A percentile compares a stretch with the other conserved stretches of the same genome.
phyloP scores from a whole-genome alignment of 2,888 invertebrate genomes.

The Pollenia angustigena region DNA sequence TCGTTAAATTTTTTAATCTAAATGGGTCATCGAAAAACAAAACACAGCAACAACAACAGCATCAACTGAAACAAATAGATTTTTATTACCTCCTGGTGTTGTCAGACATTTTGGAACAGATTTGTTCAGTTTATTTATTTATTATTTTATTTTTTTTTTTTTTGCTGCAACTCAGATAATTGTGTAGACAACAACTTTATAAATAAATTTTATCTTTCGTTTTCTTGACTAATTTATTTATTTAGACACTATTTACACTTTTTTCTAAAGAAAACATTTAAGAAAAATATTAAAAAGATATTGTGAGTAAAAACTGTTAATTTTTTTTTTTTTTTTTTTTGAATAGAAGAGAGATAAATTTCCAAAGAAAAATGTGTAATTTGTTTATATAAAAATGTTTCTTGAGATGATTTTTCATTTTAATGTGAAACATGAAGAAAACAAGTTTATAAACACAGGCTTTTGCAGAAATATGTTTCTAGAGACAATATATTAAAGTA shows the following conservation, averaged over 20 bases:
- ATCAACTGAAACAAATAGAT: constrained; percentile 8
- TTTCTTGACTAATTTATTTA: constrained; percentile 7
- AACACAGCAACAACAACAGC: constrained; percentile 6
- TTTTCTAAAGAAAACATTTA: constrained; percentile 4
- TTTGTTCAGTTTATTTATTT: too few relatives aligned
- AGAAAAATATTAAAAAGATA: neutral
- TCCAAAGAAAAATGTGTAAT: too few relatives aligned
- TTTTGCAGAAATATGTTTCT: too few relatives aligned
- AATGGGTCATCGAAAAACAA: constrained; percentile 65
- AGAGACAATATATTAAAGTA: too few relatives aligned
- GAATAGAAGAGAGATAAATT: neutral
- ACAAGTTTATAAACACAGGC: too few relatives aligned
- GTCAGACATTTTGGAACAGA: neutral
- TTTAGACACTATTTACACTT: constrained; percentile 30
- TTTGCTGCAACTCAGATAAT: neutral
- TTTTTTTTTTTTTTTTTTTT: neutral
- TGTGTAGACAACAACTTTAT: constrained; percentile 21
- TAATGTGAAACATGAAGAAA: too few relatives aligned
- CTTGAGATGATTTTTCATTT: too few relatives aligned
- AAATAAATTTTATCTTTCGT: constrained; percentile 11
- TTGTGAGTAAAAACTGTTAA: neutral
- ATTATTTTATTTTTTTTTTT: constrained; percentile 7
- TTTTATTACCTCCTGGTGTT: constrained; percentile 40
- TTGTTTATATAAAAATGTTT: too few relatives aligned
- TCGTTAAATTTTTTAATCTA: constrained; percentile 55